Base-by-base conservation (phyloP, 2,797 vertebrate genomes). In the Pipistrellus nathusii region DNA sequence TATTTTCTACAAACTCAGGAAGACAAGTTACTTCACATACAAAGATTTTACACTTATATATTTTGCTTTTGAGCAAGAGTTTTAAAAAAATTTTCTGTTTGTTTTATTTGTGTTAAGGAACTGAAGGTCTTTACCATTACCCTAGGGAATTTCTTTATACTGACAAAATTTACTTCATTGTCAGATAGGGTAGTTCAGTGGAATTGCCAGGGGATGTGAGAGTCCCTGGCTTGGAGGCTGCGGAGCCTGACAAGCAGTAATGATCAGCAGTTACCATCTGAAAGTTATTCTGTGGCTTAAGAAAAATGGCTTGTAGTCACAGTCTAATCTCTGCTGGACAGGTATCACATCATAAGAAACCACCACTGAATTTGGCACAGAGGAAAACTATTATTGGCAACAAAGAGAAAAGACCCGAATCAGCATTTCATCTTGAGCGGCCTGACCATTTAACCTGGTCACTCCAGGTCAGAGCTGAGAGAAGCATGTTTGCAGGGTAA, bases 211-310 rank as follows among this genome's bases (percentile, higher is more conserved):
- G 71, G 93, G 38, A 84, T 85, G 11, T 53, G 77, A 84, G 66
- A 95, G 71, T 87, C 72, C 83, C 23, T 80, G 44, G 90, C 77
- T 85, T 94, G 3, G 3, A 94, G 73, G 46, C 64, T 73, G 96
- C 93, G 89, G 96, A 97, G 94, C 81, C 95, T 94, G 95, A 73
- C 44, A n/a, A 51, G 76, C 3, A 91, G 92, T 51, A 81, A 83
- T 82, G 84, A 90, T 89, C 95, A 96, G 91, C 95, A 92, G 94
- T 97, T 55, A 85, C 86, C 96, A 94, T 97, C 97, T 94, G 96
- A 85, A 91, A 95, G 95, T 84, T 95, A 84, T 96, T 97, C 94
- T 96, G 95, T 89, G 96, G 94, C 95, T 95, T 98, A 93, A 94
- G 91, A 94, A 93, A 97, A 97, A 95, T 81, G 96, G 68, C 95